A percentile compares a stretch with the other conserved stretches of the same genome.
Evolutionary conservation across 1,140 invertebrate genomes (phyloP).

Genomic region (Drosophila elegans): DNA sequence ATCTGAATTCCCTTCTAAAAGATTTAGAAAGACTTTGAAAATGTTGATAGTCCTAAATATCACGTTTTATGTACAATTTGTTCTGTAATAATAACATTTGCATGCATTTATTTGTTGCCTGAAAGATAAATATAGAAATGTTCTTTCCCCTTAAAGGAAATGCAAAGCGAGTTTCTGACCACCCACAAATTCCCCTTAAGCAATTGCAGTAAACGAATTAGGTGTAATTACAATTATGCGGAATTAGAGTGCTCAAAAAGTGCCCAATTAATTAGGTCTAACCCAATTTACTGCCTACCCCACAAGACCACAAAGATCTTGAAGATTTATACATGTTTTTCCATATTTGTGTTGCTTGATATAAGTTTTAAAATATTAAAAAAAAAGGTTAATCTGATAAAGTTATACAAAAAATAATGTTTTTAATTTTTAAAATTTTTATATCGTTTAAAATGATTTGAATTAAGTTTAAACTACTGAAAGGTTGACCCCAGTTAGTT

Average conservation of each 20-base stretch:
- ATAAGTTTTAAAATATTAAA: neutral
- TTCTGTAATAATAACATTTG: too few relatives aligned
- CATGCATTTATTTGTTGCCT: too few relatives aligned
- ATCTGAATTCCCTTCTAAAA: too few relatives aligned
- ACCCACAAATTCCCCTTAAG: conserved; percentile 8
- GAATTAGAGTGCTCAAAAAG: conserved; percentile 15
- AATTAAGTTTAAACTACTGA: too few relatives aligned
- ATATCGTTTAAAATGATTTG: too few relatives aligned
- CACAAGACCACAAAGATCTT: neutral
- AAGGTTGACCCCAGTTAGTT: too few relatives aligned
- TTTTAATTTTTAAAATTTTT: too few relatives aligned
- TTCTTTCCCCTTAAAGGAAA: neutral
- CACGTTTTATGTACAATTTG: too few relatives aligned
- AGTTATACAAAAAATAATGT: too few relatives aligned
- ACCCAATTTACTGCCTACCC: conserved; percentile 9
- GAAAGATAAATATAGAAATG: neutral
- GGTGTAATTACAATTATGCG: conserved; percentile 26
- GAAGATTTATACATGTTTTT: neutral
- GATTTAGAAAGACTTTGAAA: too few relatives aligned
- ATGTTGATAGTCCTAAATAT: too few relatives aligned
- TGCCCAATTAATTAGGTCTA: conserved; percentile 27
- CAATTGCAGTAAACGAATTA: conserved; percentile 27
- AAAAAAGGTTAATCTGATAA: too few relatives aligned
- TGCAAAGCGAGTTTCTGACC: neutral
- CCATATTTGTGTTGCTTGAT: neutral